Base-by-base conservation (phyloP, 1,140 invertebrate species). In the Calycopis cecrops region DNA sequence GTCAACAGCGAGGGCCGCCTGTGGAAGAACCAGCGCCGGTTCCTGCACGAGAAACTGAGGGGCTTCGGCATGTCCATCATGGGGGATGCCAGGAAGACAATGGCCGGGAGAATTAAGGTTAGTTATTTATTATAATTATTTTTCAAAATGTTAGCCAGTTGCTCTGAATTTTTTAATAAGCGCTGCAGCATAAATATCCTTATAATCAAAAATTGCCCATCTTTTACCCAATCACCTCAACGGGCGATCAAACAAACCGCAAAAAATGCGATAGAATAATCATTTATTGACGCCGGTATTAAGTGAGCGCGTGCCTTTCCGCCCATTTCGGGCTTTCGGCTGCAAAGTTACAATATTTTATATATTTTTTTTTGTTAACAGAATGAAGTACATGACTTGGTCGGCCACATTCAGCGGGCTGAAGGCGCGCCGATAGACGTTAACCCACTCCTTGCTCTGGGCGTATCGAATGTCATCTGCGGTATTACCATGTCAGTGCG, bases 1-100 rank as follows among this genome's bases (percentile, higher is more conserved):
- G 92, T 98, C 65, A 97, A 97, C 79, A 94, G 94, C 55, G 94
- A 96, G 61, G 97, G 97, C 49, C 91, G 93, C 55, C 87, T 98
- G 66, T 99, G 97, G 97, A 95, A 96, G 77, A 94, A 95, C 63
- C 96, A 98, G 77, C 89, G 97, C 52, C 91, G 93, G 59, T 99
- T 98, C 88, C 89, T 98, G 10, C 95, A 98, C 67, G 93, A 95
- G 59, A 93, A 95, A 55, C 89, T 99, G 1, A 89, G 96, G 33
- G 92, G 94, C 65, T 97, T 99, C 63, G 97, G 98, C 9, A 96
- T 97, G 92, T 96, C 94, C 54, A 93, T 93, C 73, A 90, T 94
- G 80, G 94, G 93, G 33, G 90, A 90, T 44, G 94, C 94, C 28
- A 94, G 94, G 69, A 92, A 93, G 66, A 90, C 93, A 58, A 94